Evolutionary conservation across 2,797 vertebrate species (phyloP), one percentile per base, ranked within the genome.

Genomic region (Eulemur albifrons): DNA sequence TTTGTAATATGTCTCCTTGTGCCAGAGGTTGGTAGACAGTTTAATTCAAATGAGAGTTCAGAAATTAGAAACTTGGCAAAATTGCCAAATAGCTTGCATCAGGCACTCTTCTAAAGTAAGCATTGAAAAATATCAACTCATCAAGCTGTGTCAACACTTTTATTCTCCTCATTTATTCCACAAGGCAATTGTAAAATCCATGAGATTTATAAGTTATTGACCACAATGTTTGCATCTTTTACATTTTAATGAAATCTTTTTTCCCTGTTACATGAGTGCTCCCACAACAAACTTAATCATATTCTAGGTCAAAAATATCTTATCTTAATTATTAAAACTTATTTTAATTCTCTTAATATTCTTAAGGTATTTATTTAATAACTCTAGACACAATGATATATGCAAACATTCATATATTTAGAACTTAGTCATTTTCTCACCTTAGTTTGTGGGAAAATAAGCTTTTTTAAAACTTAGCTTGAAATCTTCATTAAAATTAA

Each of bases 81-180:
- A 87, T 50, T 95, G 11, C 59, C 35, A 90, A 69, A 91, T 0
- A 94, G 14, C 25, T 81, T 93, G n/a, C 17, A 82, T 88, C 40
- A 77, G 23, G 43, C 9, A 45, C 43, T 40, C 7, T 32, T 69
- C 87, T 38, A 79, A 88, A 86, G 17, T 27, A 89, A 72, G n/a
- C 15, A 7, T 73, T 75, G 32, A 57, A 45, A 38, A 75, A 90
- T 30, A 13, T 80, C 15, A 93, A 12, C 20, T 95, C 67, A 85
- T 88, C 82, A 94, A 77, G 27, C 65, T 95, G 30, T 88, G 35
- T 69, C 30, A 97, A 88, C 38, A 90, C 10, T 63, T 97, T 92
- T 65, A 85, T 38, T 61, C 25, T 92, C 27, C 63, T 90, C 50
- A 80, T 67, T 45, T 93, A 87, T 72, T 91, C 25, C 32, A 61